These are phyloP conservation scores for Riptortus pedestris DNA, from an alignment of 1,140 invertebrate species.

Conservation along the genomic window DNA sequence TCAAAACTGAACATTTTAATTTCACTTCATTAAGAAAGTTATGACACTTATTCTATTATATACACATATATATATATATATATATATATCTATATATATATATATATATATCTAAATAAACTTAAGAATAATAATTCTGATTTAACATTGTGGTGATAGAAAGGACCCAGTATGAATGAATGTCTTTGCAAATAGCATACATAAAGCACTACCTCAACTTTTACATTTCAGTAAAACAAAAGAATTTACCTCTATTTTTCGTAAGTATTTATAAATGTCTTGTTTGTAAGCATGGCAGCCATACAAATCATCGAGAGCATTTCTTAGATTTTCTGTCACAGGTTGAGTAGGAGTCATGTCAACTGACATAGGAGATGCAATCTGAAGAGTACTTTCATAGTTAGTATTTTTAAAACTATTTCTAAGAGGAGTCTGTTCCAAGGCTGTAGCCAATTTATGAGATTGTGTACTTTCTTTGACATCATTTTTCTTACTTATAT, in stretches of 20 bases:
- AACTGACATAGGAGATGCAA: neutral
- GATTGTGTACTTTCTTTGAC: neutral
- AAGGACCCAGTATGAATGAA: no score
- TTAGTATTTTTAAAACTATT: neutral
- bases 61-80: no score
- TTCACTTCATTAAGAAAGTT: no score
- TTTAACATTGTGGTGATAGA: no score
- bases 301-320: neutral
- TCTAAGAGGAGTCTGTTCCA: neutral
- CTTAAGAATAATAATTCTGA: no score
- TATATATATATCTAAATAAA: no score
- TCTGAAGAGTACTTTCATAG: neutral
- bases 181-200: no score
- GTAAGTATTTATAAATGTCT: conserved; percentile 6
- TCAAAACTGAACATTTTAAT: no score
- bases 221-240: no score
- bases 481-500: neutral
- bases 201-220: no score
- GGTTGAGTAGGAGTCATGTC: neutral
- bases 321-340: neutral
- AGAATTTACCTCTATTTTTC: neutral
- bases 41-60: no score
- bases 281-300: neutral
- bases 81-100: no score
- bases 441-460: neutral